Evolutionary conservation across 2,888 invertebrate genomes (phyloP).

Genomic region (Philopedon plagiatum): DNA sequence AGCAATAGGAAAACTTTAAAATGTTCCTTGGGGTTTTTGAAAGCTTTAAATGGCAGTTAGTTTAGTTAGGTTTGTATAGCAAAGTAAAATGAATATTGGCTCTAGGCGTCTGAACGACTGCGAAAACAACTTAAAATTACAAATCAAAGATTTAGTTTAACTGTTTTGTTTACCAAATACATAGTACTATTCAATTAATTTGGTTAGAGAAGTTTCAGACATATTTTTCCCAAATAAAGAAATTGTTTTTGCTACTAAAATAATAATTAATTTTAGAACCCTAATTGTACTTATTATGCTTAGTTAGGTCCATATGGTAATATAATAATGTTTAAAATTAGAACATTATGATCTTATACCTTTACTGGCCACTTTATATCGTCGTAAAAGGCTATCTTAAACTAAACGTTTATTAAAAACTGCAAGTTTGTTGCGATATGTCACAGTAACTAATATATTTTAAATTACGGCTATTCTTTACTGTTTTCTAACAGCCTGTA

Average conservation of each 20-base stretch:
- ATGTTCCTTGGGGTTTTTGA: conserved; percentile 34
- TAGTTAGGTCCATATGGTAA: background rate
- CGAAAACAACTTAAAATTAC: conserved; percentile 49
- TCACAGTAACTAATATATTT: conserved; percentile 36
- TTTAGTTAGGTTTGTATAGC: conserved; percentile 41
- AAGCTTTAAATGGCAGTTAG: conserved; percentile 36
- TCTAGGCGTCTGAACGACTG: conserved; percentile 45
- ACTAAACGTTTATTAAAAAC: conserved; percentile 24
- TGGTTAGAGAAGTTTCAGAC: too few relatives aligned
- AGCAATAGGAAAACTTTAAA: conserved; percentile 34
- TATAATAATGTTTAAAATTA: conserved; percentile 14
- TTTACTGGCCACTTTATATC: conserved; percentile 31
- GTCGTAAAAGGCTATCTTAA: conserved; percentile 28
- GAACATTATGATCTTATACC: conserved; percentile 11
- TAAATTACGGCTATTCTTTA: conserved; percentile 34
- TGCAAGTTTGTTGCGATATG: conserved; percentile 36
- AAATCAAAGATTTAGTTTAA: conserved; percentile 46
- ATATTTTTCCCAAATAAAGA: too few relatives aligned
- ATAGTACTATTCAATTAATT: background rate
- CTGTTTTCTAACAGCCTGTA: conserved; percentile 28
- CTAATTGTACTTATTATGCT: background rate
- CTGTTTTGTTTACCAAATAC: conserved; percentile 43
- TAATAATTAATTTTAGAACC: too few relatives aligned
- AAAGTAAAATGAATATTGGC: conserved; percentile 40
- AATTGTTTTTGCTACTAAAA: too few relatives aligned